These are phyloP conservation scores for Argynnis bischoffii DNA, from an alignment of 2,888 invertebrate genomes.

Conservation along the genomic window DNA sequence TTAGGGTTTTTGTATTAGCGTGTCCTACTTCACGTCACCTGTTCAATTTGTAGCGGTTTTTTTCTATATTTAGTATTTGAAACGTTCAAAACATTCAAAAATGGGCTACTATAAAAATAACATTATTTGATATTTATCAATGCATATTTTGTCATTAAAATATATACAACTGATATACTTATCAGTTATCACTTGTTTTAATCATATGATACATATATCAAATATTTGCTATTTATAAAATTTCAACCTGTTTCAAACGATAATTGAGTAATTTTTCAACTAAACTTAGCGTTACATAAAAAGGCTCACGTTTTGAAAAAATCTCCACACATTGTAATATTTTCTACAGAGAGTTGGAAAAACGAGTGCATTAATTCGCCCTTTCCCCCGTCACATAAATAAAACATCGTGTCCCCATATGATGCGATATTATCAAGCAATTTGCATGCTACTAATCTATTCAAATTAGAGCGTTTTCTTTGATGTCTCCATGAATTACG, in stretches of 20 bases:
- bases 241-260: too few species aligned
- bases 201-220: too few species aligned
- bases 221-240: too few species aligned
- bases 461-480: slow-evolving; percentile 60
- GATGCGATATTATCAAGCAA: slow-evolving; percentile 67
- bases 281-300: background rate
- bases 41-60: background rate
- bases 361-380: slow-evolving; percentile 32
- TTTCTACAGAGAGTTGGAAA: slow-evolving; percentile 12
- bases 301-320: background rate
- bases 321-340: slow-evolving; percentile 2
- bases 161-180: too few species aligned
- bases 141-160: too few species aligned
- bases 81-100: too few species aligned
- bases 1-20: slow-evolving; percentile 24
- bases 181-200: too few species aligned
- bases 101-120: too few species aligned
- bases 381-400: slow-evolving; percentile 54
- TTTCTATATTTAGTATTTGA: background rate
- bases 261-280: too few species aligned
- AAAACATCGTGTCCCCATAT: slow-evolving; percentile 57
- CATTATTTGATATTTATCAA: too few species aligned
- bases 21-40: slow-evolving; percentile 14
- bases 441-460: slow-evolving; percentile 71
- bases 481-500: slow-evolving; percentile 58